Evolutionary conservation across 2,888 invertebrate species (phyloP), one percentile per base, ranked within the genome.

Genomic region (Heteromurus nitidus): DNA sequence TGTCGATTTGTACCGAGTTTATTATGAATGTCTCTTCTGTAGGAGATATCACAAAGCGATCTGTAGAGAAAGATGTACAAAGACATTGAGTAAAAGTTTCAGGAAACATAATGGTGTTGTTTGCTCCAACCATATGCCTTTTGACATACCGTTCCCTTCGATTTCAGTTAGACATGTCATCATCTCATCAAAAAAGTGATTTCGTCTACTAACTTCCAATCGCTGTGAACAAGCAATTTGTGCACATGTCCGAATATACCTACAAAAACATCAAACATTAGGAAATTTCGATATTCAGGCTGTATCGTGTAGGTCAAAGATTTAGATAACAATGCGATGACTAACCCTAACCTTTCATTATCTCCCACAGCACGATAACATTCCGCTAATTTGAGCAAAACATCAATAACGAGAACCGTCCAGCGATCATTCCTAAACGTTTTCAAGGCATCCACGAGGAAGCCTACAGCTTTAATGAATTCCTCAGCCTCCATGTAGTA

Each of bases 341-440:
- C 92, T 24, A 58, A 26, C 16, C 16, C 36, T 26, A 3, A 64
- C 64, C 93, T 93, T 86, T 93, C 93, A 69, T 91, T 91, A 88
- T 97, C 96, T 20, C 92, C 92, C 91, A 95, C 94, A 88, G 93
- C 93, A 85, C 93, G 92, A 88, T 96, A 95, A 86, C 96, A 97
- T 62, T 94, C 93, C 0, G 96, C 95, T 47, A 98, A 90, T 87
- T 96, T 95, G 0, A 96, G 90, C 84, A 95, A 92, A 0, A 95
- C 96, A 88, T 95, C 94, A 0, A 94, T 94, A 0, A 94, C 95
- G 44, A 98, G 90, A 73, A 93, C 92, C 76, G 91, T 91, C 98
- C 98, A 98, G 22, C 94, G 94, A 88, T 98, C 97, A 74, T 94
- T 93, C 88, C 94, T 93, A 87, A 96, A 95, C 3, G 95, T 96